A percentile compares a stretch with the other conserved stretches of the same genome.
These are phyloP conservation scores for Drosophila santomea DNA, from an alignment of 1,140 invertebrate genomes.

Conservation along the genomic window DNA sequence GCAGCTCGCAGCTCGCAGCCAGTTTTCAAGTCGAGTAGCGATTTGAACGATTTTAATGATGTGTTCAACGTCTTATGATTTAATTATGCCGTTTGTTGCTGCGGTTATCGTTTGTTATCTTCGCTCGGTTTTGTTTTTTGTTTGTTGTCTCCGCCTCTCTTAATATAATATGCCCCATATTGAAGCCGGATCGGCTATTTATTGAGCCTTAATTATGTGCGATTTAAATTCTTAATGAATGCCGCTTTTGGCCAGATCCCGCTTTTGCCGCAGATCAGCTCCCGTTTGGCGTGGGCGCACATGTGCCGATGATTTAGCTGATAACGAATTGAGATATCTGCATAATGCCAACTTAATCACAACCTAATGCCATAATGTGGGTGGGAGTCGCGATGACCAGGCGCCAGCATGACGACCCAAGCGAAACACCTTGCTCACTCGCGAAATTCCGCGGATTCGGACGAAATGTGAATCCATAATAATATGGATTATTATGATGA, in stretches of 20 bases:
- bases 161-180: constrained; percentile 72
- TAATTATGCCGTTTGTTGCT: constrained; percentile 76
- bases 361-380: constrained; percentile 51
- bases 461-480: too few relatives aligned
- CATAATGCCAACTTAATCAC: constrained; percentile 51
- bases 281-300: constrained; percentile 40
- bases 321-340: constrained; percentile 70
- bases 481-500: too few relatives aligned
- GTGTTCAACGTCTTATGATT: constrained; percentile 81
- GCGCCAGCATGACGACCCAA: constrained; percentile 6
- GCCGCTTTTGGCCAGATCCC: constrained; percentile 54
- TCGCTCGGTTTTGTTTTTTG: constrained; percentile 24
- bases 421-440: too few relatives aligned
- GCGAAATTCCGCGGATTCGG: too few relatives aligned
- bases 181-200: constrained; percentile 70
- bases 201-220: constrained; percentile 79
- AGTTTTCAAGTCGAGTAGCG: constrained; percentile 77
- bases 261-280: constrained; percentile 13
- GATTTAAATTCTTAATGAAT: constrained; percentile 83
- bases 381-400: constrained; percentile 14
- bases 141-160: constrained; percentile 23
- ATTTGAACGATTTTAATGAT: constrained; percentile 79
- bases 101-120: constrained; percentile 51
- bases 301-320: constrained; percentile 76
- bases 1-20: constrained; percentile 14